phyloP scores from a whole-genome alignment of 2,888 invertebrate species.

The Elgonia sp. region DNA sequence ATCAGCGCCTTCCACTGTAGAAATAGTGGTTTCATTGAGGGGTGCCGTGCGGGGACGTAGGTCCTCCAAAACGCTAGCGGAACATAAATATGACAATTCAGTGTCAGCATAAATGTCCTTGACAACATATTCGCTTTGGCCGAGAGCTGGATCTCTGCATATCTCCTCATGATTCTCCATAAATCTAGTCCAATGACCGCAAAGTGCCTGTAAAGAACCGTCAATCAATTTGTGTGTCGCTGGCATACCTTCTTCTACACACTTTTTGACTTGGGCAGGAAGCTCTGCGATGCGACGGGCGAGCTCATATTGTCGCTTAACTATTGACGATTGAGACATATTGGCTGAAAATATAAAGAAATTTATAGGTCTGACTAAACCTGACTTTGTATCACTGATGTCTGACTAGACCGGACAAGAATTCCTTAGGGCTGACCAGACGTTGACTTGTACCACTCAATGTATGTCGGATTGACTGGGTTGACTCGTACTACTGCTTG shows the following conservation, averaged over 20 bases:
- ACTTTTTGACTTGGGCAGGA: not conserved
- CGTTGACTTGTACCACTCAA: not conserved
- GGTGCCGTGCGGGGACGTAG: not conserved
- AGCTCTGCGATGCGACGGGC: not conserved
- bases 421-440: not conserved
- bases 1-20: no score
- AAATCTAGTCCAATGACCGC: not conserved
- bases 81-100: not conserved
- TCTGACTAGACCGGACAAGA: not conserved
- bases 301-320: constrained; percentile 2
- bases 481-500: no score
- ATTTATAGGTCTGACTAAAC: not conserved
- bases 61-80: not conserved
- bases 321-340: not conserved
- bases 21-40: no score
- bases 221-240: constrained; percentile 11
- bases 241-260: not conserved
- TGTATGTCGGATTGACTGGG: no score
- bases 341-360: not conserved
- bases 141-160: not conserved
- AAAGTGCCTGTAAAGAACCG: not conserved
- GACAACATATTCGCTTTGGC: not conserved
- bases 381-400: not conserved
- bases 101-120: not conserved
- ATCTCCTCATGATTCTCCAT: not conserved